These are phyloP conservation scores for Corella eumyota DNA, from an alignment of 23 tunicate genomes.

Conservation along the genomic window DNA sequence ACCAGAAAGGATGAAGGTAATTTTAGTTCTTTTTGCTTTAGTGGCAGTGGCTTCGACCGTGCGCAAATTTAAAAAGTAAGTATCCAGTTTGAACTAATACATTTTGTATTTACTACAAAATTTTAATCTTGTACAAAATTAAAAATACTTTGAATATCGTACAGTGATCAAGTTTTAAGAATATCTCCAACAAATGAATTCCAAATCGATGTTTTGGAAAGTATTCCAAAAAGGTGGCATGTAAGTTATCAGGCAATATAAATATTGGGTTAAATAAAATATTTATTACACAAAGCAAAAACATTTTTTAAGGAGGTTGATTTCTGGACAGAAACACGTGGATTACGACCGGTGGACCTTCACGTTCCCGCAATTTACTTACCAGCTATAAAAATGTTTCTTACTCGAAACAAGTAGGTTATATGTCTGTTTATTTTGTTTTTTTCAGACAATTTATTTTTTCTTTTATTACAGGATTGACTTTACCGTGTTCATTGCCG, in stretches of 20 bases:
- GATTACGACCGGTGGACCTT: slow-evolving; percentile 3
- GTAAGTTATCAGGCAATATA: not conserved
- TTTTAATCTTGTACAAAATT: too few species aligned
- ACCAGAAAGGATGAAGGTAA: slow-evolving; percentile 3
- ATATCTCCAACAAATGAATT: slow-evolving; percentile 9
- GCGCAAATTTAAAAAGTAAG: slow-evolving; percentile 1
- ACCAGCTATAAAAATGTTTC: slow-evolving; percentile 4
- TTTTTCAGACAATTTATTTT: too few species aligned
- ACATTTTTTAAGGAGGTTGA: not conserved
- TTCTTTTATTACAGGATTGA: slow-evolving; percentile 46
- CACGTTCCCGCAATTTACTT: slow-evolving; percentile 1
- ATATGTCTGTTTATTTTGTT: not conserved
- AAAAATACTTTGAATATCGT: not conserved
- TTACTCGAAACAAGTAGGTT: slow-evolving; percentile 4
- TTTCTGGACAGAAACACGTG: slow-evolving; percentile 7
- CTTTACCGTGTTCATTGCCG: slow-evolving; percentile 66
- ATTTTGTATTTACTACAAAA: not conserved
- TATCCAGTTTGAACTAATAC: not conserved
- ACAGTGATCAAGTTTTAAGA: slow-evolving; percentile 30
- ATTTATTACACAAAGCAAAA: not conserved
- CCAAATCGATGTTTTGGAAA: slow-evolving; percentile 6
- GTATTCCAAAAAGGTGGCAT: not conserved
- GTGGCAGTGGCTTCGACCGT: not conserved
- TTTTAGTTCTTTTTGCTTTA: slow-evolving; percentile 2
- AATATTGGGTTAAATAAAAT: not conserved